Evolutionary conservation across 2,113 vertebrate species (phyloP).

Genomic region (Pterocles orientalis): DNA sequence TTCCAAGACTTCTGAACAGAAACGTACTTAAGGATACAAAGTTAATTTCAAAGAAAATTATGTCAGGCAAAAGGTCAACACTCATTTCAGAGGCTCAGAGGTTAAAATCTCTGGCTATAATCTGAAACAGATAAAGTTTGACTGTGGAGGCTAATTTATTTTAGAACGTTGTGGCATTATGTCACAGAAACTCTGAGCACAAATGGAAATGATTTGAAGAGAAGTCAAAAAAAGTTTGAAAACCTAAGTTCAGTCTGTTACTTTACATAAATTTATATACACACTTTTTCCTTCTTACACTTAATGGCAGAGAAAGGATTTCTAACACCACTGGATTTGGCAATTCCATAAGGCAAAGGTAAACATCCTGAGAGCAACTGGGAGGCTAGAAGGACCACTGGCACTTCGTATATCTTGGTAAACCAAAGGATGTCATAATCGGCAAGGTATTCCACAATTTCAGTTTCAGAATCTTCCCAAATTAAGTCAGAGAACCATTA

Average conservation of each 20-base stretch:
- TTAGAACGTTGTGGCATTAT: conserved; percentile 53
- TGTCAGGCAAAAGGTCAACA: not conserved
- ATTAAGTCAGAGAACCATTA: not conserved
- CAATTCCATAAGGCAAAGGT: conserved; percentile 14
- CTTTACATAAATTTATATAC: not conserved
- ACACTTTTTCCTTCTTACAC: conserved; percentile 25
- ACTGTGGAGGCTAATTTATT: conserved; percentile 47
- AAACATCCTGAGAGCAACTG: not conserved
- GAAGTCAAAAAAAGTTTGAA: conserved; percentile 16
- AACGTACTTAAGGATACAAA: not conserved
- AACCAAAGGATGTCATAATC: not conserved
- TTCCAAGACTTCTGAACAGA: conserved; percentile 14
- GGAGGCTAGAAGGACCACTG: not conserved
- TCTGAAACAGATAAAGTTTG: conserved; percentile 51
- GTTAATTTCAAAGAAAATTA: not conserved
- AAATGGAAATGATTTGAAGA: conserved; percentile 63
- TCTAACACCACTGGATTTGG: not conserved
- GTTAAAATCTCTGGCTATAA: conserved; percentile 40
- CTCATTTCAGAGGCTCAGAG: conserved; percentile 10
- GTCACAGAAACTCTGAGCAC: conserved; percentile 63
- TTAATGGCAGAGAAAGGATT: conserved; percentile 42
- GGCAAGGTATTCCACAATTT: not conserved
- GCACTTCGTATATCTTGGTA: not conserved
- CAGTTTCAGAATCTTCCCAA: not conserved
- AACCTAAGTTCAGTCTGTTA: not conserved